A percentile compares a stretch with the other conserved stretches of the same genome.
phyloP scores from a whole-genome alignment of 2,113 vertebrate genomes.

The Orthonyx spaldingii region DNA sequence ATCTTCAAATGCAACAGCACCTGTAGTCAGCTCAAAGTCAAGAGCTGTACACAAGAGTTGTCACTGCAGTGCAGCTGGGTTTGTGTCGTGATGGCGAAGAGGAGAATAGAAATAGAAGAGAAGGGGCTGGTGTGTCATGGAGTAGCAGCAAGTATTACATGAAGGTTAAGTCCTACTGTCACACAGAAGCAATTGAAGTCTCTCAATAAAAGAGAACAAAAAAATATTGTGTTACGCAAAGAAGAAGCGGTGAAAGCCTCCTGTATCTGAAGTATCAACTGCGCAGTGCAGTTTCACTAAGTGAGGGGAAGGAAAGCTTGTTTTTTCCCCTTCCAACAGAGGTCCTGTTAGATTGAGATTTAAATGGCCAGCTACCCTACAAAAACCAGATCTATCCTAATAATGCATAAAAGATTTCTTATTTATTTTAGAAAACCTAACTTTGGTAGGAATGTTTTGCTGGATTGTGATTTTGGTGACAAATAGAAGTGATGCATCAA shows the following conservation, averaged over 20 bases:
- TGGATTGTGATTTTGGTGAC: neutral
- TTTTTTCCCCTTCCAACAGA: neutral
- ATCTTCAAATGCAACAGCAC: neutral
- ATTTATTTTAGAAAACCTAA: neutral
- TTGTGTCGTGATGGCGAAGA: neutral
- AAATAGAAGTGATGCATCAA: neutral
- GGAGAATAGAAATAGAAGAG: neutral
- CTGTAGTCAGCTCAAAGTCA: neutral
- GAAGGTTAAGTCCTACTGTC: neutral
- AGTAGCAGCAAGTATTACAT: neutral
- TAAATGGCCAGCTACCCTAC: neutral
- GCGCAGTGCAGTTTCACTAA: neutral
- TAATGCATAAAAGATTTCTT: neutral
- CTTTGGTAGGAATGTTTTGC: neutral
- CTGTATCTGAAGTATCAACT: neutral
- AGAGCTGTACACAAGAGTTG: neutral
- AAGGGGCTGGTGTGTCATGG: neutral
- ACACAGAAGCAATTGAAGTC: neutral
- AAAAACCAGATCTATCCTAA: neutral
- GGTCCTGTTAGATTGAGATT: neutral
- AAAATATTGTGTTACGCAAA: neutral
- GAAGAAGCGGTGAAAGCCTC: neutral
- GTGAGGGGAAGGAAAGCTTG: neutral
- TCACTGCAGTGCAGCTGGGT: neutral
- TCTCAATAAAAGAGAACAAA: neutral